phyloP scores from a whole-genome alignment of 2,797 vertebrate genomes.

The Australoheros facetus region DNA sequence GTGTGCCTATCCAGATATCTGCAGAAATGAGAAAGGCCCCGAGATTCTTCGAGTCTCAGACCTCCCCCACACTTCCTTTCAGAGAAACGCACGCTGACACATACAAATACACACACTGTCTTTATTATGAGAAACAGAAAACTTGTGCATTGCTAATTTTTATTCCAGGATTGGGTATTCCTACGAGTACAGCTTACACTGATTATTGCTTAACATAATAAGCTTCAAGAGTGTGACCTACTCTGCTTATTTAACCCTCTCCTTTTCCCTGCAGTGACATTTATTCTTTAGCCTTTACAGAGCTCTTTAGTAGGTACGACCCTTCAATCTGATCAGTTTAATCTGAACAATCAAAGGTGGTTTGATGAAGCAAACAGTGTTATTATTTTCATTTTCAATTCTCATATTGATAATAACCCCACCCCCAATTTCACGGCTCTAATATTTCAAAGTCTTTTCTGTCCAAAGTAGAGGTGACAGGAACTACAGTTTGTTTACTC shows the following conservation, averaged over 20 bases:
- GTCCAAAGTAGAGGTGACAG: background rate
- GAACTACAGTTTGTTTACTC: background rate
- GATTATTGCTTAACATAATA: background rate
- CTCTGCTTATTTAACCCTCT: too few relatives aligned
- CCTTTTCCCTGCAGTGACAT: too few relatives aligned
- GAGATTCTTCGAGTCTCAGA: conserved; percentile 62
- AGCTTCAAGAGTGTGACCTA: too few relatives aligned
- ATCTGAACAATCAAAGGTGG: too few relatives aligned
- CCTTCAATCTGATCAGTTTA: too few relatives aligned
- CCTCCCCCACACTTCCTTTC: conserved; percentile 73
- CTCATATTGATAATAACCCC: too few relatives aligned
- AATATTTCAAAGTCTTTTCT: background rate
- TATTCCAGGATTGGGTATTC: background rate
- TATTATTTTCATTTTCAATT: too few relatives aligned
- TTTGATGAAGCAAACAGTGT: too few relatives aligned
- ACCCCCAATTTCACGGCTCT: too few relatives aligned
- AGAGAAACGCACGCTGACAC: conserved; percentile 8
- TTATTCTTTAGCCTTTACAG: too few relatives aligned
- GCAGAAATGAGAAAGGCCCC: conserved; percentile 72
- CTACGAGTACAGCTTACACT: background rate
- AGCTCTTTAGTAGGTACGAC: too few relatives aligned
- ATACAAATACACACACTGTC: background rate
- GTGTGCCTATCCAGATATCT: conserved; percentile 66
- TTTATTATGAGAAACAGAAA: background rate
- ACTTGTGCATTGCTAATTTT: background rate